Conservation (phyloP, 1,140 invertebrate genomes). For the Charaxes varanes region DNA sequence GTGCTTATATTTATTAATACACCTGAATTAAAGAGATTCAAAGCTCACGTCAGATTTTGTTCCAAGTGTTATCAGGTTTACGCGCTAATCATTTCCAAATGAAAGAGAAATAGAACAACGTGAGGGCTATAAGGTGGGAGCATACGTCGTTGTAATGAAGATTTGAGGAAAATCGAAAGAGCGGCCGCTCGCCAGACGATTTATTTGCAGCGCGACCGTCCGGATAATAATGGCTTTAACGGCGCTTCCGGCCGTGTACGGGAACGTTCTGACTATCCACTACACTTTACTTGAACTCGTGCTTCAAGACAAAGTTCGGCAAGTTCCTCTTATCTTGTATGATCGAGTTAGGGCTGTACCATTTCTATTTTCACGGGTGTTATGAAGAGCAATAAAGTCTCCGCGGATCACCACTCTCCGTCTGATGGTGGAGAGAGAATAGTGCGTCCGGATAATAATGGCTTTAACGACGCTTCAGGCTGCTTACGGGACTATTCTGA, state of each 20-base stretch:
- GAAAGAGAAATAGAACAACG: conserved; percentile 11
- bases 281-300: conserved; percentile 23
- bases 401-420: too few relatives aligned
- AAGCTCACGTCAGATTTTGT: too few relatives aligned
- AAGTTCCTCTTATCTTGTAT: too few relatives aligned
- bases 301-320: background rate
- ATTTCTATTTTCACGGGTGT: too few relatives aligned
- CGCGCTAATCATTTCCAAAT: conserved; percentile 9
- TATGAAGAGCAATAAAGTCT: too few relatives aligned
- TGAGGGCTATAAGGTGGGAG: conserved; percentile 32
- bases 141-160: conserved; percentile 68
- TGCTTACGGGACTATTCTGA: conserved; percentile 32
- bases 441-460: conserved; percentile 72
- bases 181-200: conserved; percentile 59
- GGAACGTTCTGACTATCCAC: conserved; percentile 25
- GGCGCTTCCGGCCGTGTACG: conserved; percentile 53
- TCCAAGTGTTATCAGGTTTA: too few relatives aligned
- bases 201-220: conserved; percentile 70
- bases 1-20: too few relatives aligned
- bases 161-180: conserved; percentile 73
- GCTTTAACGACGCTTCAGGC: conserved; percentile 65
- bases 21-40: too few relatives aligned
- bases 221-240: conserved; percentile 72
- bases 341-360: too few relatives aligned
- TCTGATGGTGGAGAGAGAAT: too few relatives aligned